phyloP scores from a whole-genome alignment of 2,113 vertebrate genomes.

The Pithys albifrons region DNA sequence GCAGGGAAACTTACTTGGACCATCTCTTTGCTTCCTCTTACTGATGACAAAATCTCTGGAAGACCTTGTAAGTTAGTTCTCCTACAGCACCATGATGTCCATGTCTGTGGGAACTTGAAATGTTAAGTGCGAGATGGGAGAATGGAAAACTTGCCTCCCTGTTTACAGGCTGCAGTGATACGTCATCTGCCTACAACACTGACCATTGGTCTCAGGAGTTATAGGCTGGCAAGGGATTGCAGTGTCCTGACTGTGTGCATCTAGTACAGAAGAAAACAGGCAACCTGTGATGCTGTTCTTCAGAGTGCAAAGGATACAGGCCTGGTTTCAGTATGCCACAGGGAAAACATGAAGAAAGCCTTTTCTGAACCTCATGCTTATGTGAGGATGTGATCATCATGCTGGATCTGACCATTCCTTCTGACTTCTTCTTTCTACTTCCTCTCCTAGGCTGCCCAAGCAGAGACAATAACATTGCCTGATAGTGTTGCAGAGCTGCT shows the following conservation, averaged over 20 bases:
- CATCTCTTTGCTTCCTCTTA: background rate
- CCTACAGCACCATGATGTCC: rapidly evolving
- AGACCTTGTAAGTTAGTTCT: background rate
- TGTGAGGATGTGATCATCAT: background rate
- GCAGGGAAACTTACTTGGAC: background rate
- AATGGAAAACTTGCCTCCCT: background rate
- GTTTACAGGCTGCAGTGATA: background rate
- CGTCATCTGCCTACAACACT: rapidly evolving
- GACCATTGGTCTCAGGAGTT: background rate
- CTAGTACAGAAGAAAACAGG: background rate
- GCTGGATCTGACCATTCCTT: background rate
- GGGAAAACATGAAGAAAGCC: background rate
- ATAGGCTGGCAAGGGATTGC: background rate
- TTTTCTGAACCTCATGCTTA: background rate
- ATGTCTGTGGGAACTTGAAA: rapidly evolving
- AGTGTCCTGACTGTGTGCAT: background rate
- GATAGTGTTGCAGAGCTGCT: background rate
- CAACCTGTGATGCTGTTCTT: background rate
- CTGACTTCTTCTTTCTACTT: background rate
- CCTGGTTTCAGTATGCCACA: background rate
- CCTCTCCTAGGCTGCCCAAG: background rate
- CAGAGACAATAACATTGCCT: background rate
- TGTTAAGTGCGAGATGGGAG: background rate
- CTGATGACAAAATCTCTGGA: background rate
- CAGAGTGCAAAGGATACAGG: rapidly evolving